Base-by-base conservation (phyloP, 2,888 invertebrate genomes). In the Oscheius sp. region DNA sequence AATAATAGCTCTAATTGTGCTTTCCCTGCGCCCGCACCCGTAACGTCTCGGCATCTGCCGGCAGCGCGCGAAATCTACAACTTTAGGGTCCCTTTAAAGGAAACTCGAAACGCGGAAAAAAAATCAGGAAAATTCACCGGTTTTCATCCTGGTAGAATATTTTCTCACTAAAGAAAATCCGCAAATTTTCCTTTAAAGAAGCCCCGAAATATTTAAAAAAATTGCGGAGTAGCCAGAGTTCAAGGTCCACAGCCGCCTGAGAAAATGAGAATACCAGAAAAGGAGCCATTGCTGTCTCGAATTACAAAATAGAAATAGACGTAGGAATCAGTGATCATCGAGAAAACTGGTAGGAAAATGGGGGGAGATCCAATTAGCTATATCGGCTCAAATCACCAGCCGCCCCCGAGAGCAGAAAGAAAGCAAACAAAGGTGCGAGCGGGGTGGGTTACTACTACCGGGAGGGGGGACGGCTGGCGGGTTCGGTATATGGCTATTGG, bases 401-500 rank as follows among this genome's bases (percentile, higher is more conserved):
- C 35, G 9, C 5, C 5, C 9, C 35, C 21, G 56, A 56, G 21
- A 56, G 29, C 25, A 35, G 35, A 35, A 6, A 21, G 52, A 21
- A 21, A 52, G 18, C 18, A 52, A 52, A 52, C 23, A 21, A n/a
- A 21, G 52, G 52, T 52, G 23, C 3, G 18, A 12, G n/a, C n/a
- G n/a, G n/a, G n/a, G n/a, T n/a, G n/a, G n/a, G n/a, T n/a, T n/a
- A n/a, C 6, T 52, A 52, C 35, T 35, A 35, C 35, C 9, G 35
- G 35, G 35, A 35, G 35, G 35, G 35, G 35, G 9, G 35, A 35
- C 35, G 9, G 35, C 35, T 35, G 3, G 3, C 35, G 35, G 35
- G 35, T 35, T 35, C 35, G 35, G 35, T 35, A 35, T 35, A 9
- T 41, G 61, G n/a, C 18, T 61, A 61, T 61, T 61, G 61, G 61